Base-by-base conservation (phyloP, 2,113 vertebrate genomes). In the Pteruthius melanotis region DNA sequence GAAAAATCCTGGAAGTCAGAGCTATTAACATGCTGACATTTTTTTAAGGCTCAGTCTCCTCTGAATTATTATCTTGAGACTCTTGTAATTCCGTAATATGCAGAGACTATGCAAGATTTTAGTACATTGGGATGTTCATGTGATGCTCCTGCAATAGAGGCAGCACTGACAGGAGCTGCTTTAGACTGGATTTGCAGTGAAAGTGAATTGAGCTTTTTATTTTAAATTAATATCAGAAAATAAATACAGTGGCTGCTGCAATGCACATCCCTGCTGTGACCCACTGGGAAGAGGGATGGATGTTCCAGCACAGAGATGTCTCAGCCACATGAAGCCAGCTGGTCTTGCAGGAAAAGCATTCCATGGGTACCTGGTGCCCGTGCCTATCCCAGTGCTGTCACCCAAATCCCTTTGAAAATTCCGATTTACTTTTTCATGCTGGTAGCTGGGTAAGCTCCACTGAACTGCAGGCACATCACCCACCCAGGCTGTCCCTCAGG, bases 341-440 rank as follows among this genome's bases (percentile, higher is more conserved):
- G 31, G 5, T 52, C 35, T 16, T 52, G 42, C 49, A 88, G 50
- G 22, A 74, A 27, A 59, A 78, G 56, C 9, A 4, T 18, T 35
- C 39, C 1, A 0, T 15, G 10, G 23, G 26, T 68, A 35, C 30
- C 21, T 37, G 21, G 14, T 30, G 69, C 70, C 56, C 0, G 0
- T 39, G 44, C 26, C 35, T 15, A 8, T 10, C 27, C 24, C 72
- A 39, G 21, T 9, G 8, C 37, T 27, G 3, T 26, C 49, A 33
- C 4, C 26, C 24, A 63, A 10, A 60, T 21, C 37, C 40, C 30
- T 49, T 9, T 77, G 39, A 42, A 49, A 79, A 44, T 35, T 75
- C 35, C 39, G 64, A 0, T 53, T 53, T 53, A 19, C 13, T 47
- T 63, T 63, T 39, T 31, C 63, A 28, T 1, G 11, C 37, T n/a